Evolutionary conservation across 1,140 invertebrate genomes (phyloP), one percentile per base, ranked within the genome.

Genomic region (Rhagoletis pomonella): DNA sequence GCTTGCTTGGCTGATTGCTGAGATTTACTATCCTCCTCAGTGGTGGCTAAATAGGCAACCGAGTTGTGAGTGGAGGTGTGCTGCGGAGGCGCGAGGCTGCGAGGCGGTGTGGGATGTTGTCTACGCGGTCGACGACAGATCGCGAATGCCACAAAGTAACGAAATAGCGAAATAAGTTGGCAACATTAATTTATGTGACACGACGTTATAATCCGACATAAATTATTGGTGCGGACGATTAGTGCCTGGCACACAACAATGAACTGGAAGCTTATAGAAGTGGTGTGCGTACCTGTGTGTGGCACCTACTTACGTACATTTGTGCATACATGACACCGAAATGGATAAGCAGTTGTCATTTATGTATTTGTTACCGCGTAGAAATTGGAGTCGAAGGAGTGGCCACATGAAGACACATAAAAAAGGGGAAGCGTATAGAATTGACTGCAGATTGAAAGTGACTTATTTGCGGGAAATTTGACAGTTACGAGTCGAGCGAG

Each of bases 101-200:
- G 19, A 29, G 58, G 5, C 10, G 64, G 17, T 55, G 73, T 55
- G 47, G 73, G 47, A 29, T 81, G 73, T 42, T 9, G 73, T 81
- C 17, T 50, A 47, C 73, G 17, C 50, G 73, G 47, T 81, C 73
- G 73, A 55, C 73, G n/a, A 2, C 47, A 17, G 5, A 5, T 50
- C 19, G n/a, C 50, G 73, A 81, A 81, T 86, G 85, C 42, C 47
- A 50, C 73, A 89, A 29, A 29, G 29, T 29, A 29, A 29, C 29
- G 29, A 29, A 29, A 29, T 29, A 29, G 29, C 29, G 29, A 91
- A 92, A 91, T 91, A 92, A 92, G 91, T 92, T 92, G 91, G 89
- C 90, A 92, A 90, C 91, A 91, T 92, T 92, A 92, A 92, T 92
- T 92, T 91, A 92, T 92, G 91, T 92, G 91, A 92, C 91, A 91